Conservation (phyloP, 1,140 invertebrate genomes). For the Brachionus sp. region DNA sequence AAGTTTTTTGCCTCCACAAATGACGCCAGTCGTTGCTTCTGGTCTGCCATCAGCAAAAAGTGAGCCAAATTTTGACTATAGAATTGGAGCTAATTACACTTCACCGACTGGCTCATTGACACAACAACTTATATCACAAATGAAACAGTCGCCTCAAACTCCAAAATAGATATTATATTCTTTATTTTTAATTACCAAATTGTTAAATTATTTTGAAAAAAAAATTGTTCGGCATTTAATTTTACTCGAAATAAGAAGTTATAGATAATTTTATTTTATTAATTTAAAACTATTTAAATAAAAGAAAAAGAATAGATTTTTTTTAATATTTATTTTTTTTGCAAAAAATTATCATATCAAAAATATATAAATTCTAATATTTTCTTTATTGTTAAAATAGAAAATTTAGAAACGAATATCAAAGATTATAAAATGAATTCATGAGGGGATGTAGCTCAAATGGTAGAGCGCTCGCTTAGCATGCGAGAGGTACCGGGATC, state of each 20-base stretch:
- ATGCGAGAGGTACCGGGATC: constrained; percentile 47
- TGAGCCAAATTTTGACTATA: constrained; percentile 27
- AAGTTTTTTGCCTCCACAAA: constrained; percentile 17
- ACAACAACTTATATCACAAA: constrained; percentile 7
- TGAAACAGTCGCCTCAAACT: constrained; percentile 22
- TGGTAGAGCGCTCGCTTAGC: constrained; percentile 47
- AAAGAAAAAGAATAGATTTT: neutral
- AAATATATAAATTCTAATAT: neutral
- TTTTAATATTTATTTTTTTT: neutral
- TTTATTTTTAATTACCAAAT: neutral
- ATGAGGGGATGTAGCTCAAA: constrained; percentile 49
- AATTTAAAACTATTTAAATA: neutral
- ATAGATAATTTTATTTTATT: constrained; percentile 13
- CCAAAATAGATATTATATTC: neutral
- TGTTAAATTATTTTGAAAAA: constrained; percentile 5
- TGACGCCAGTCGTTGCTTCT: neutral
- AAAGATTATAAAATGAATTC: neutral
- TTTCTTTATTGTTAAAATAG: too few relatives aligned
- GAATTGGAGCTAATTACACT: neutral
- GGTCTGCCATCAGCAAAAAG: constrained; percentile 13
- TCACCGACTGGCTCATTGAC: neutral
- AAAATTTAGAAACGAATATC: too few relatives aligned
- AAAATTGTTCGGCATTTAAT: neutral
- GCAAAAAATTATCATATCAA: neutral
- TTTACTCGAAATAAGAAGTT: neutral